Conservation (phyloP, 1,140 invertebrate species). For the Bombus huntii region DNA sequence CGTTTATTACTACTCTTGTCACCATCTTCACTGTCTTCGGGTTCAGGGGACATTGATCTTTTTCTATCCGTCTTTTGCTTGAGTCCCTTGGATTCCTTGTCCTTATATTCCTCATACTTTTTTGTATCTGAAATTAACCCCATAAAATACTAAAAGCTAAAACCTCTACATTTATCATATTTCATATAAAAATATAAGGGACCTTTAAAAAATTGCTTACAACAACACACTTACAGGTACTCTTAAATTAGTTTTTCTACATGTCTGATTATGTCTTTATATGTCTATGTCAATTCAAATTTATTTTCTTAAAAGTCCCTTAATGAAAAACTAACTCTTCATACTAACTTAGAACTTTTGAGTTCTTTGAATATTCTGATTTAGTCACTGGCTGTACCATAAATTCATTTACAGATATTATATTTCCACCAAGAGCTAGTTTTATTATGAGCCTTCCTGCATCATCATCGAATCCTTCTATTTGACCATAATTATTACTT, state of each 20-base stretch:
- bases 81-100: conserved; percentile 80
- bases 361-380: conserved; percentile 90
- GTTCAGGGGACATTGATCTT: conserved; percentile 56
- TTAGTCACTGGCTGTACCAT: conserved; percentile 89
- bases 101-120: conserved; percentile 87
- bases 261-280: not conserved
- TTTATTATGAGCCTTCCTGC: conserved; percentile 91
- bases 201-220: conserved; percentile 69
- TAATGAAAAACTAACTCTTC: conserved; percentile 32
- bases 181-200: conserved; percentile 44
- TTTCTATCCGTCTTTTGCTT: conserved; percentile 48
- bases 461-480: conserved; percentile 94
- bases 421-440: conserved; percentile 87
- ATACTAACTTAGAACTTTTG: conserved; percentile 91
- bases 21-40: conserved; percentile 52
- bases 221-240: not conserved
- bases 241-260: not conserved
- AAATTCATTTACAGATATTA: conserved; percentile 89
- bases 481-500: conserved; percentile 91
- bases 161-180: conserved; percentile 40
- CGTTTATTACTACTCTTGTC: conserved; percentile 41
- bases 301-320: conserved; percentile 71
- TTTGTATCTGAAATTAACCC: conserved; percentile 85
- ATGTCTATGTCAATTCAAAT: not conserved
- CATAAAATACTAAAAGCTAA: conserved; percentile 73